phyloP scores from a whole-genome alignment of 2,113 vertebrate genomes.

The Riparia riparia region DNA sequence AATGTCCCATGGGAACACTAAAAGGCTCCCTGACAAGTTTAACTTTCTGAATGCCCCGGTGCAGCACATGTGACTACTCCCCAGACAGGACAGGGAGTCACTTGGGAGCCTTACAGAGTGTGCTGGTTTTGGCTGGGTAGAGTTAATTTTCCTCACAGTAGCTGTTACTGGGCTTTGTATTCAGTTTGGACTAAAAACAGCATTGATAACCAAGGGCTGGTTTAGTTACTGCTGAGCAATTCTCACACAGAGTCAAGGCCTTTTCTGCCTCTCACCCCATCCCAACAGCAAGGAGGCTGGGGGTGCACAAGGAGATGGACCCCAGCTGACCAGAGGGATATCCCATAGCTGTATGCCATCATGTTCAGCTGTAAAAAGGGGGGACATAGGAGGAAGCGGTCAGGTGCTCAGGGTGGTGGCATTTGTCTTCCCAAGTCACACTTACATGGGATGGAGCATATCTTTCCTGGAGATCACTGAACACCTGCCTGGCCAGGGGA shows the following conservation, averaged over 20 bases:
- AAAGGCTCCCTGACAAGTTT: background rate
- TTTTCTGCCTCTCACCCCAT: background rate
- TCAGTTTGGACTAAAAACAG: background rate
- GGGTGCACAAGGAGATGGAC: no score
- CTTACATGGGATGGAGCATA: rapidly evolving
- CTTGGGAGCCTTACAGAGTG: background rate
- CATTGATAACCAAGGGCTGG: background rate
- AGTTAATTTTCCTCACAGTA: background rate
- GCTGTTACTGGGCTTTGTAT: background rate
- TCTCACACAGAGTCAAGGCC: background rate
- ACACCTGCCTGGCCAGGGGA: background rate
- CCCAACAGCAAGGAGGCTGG: rapidly evolving
- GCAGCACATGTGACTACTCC: background rate
- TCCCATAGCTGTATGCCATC: background rate
- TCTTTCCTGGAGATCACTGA: background rate
- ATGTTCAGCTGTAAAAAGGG: background rate
- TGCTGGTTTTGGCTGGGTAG: background rate
- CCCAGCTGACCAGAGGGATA: background rate
- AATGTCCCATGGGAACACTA: background rate
- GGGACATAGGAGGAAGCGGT: background rate
- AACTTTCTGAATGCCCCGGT: background rate
- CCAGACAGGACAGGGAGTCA: background rate
- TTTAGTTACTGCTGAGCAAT: background rate
- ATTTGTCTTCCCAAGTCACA: background rate
- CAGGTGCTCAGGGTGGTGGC: background rate